Base-by-base conservation (phyloP, 2,797 vertebrate species). In the Sebastes nivosus region DNA sequence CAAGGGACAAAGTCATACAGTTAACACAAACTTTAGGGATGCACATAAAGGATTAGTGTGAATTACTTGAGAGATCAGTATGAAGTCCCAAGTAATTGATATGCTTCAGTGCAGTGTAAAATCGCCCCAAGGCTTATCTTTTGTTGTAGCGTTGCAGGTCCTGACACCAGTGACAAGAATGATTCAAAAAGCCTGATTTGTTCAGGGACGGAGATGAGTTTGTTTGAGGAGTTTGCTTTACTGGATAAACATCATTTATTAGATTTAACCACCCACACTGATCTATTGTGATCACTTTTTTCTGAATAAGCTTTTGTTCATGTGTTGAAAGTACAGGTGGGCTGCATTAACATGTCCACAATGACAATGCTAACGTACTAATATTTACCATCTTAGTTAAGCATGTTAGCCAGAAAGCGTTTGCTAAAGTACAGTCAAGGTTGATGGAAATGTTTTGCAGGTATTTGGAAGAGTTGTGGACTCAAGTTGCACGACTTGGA, bases 1-100 rank as follows among this genome's bases (percentile, higher is more conserved):
- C 42, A 6, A 30, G 52, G 30, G 70, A 84, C 87, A 93, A 93
- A 90, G 92, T 93, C 84, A 91, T 52, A 69, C 38, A 80, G 75
- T 74, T 63, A 76, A 78, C 46, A 78, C 60, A 83, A 90, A 93
- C 79, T 89, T 82, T 66, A 54, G n/a, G 68, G 69, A 82, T 69
- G 61, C 18, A 14, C 29, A 69, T 38, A 60, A 71, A 61, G 59
- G 70, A 67, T 87, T 32, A 70, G 16, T n/a, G 1, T 63, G 20
- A 68, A 83, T 75, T 74, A 34, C 20, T 50, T 81, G 4, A 14
- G 64, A 74, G 38, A 79, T 55, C 18, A 32, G 22, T 36, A 8
- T 57, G 12, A 84, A 82, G 25, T 50, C 30, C 3, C 5, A 29
- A 38, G 52, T 54, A 67, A 77, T 57, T 69, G 13, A 75, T 72